A percentile compares a stretch with the other conserved stretches of the same genome.
These are phyloP conservation scores for Anabacerthia variegaticeps DNA, from an alignment of 2,797 vertebrate genomes.

Conservation along the genomic window DNA sequence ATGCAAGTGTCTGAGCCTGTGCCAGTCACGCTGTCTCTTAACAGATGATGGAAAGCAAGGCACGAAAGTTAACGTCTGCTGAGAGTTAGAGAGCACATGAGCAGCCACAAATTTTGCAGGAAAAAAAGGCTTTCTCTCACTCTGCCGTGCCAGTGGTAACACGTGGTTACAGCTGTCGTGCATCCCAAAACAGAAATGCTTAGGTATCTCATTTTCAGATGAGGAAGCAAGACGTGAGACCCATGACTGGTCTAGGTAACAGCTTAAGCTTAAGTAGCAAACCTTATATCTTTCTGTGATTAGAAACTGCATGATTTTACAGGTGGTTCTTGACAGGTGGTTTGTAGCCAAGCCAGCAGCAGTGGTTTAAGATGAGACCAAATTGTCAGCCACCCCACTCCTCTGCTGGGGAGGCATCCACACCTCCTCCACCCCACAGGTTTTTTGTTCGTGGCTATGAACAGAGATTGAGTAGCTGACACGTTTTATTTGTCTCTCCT, in stretches of 20 bases:
- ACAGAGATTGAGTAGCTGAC: background rate
- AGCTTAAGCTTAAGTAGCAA: background rate
- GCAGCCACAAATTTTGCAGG: background rate
- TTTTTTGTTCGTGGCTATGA: background rate
- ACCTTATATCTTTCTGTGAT: background rate
- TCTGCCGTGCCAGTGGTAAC: fast-evolving
- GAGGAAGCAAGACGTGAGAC: background rate
- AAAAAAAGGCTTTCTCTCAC: background rate
- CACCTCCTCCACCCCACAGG: background rate
- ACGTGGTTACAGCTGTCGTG: fast-evolving
- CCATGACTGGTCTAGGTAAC: background rate
- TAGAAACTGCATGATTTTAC: background rate
- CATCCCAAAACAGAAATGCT: background rate
- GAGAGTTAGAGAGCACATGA: background rate
- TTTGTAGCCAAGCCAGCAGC: background rate
- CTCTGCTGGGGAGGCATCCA: background rate
- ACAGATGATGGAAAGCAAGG: background rate
- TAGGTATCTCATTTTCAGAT: background rate
- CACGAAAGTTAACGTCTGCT: background rate
- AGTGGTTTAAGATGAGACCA: background rate
- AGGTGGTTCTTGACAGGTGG: background rate
- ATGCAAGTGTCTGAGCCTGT: fast-evolving
- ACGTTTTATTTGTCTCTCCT: background rate
- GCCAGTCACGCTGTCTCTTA: fast-evolving
- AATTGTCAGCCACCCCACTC: fast-evolving